Percentiles rank a stretch among this genome's conserved stretches.
These are phyloP conservation scores for Danio choprae DNA, from an alignment of 2,797 vertebrate species.

Conservation along the genomic window DNA sequence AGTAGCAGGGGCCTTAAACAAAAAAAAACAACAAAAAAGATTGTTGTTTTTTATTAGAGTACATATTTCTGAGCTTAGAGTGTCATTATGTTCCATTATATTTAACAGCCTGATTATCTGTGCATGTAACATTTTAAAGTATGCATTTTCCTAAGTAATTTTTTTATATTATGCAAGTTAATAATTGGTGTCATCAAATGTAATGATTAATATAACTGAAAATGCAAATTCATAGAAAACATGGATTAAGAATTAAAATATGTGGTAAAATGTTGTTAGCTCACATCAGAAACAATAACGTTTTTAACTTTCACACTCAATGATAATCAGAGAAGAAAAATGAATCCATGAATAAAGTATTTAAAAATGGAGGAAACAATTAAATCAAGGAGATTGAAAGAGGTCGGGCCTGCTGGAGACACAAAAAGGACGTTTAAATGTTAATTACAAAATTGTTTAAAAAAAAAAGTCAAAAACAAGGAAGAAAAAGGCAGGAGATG, in stretches of 20 bases:
- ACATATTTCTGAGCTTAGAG: constrained; percentile 5
- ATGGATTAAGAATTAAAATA: background rate
- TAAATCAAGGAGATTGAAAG: constrained; percentile 57
- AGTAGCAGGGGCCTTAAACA: constrained; percentile 67
- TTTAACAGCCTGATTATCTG: constrained; percentile 4
- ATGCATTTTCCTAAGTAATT: background rate
- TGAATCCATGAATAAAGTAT: background rate
- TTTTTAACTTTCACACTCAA: constrained; percentile 11
- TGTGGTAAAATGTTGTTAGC: constrained; percentile 11
- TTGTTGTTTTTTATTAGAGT: constrained; percentile 58
- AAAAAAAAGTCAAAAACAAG: constrained; percentile 40
- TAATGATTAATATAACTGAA: background rate
- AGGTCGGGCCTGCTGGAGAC: constrained; percentile 58
- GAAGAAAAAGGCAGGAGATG: constrained; percentile 65
- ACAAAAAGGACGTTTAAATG: constrained; percentile 52
- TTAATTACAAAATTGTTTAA: constrained; percentile 54
- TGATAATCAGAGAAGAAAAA: constrained; percentile 9
- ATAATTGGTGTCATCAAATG: background rate
- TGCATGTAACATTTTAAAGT: background rate
- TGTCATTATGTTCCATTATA: background rate
- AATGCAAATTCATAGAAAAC: background rate
- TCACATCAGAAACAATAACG: constrained; percentile 25
- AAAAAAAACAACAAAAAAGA: background rate
- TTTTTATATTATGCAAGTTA: background rate
- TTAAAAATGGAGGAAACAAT: constrained; percentile 65